phyloP scores from a whole-genome alignment of 2,888 invertebrate genomes.

The Chrysomela aeneicollis region DNA sequence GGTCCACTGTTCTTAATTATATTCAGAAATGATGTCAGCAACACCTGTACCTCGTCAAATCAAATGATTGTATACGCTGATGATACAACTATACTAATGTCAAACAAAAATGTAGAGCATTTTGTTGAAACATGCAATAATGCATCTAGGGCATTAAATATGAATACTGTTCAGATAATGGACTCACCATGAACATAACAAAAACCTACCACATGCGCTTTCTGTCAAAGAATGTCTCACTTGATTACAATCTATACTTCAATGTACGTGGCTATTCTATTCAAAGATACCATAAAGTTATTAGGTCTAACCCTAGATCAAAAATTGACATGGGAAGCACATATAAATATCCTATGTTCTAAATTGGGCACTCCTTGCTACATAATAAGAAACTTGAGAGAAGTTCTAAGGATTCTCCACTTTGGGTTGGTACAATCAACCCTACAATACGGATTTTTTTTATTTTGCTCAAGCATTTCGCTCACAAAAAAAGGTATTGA shows the following conservation, averaged over 20 bases:
- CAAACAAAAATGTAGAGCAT: slow-evolving; percentile 9
- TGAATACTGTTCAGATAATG: slow-evolving; percentile 11
- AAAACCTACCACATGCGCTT: slow-evolving; percentile 13
- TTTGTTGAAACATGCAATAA: slow-evolving; percentile 2
- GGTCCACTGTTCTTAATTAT: slow-evolving; percentile 13
- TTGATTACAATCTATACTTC: no score
- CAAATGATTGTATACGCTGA: slow-evolving; percentile 7
- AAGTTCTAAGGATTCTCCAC: background rate
- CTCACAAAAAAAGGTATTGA: slow-evolving; percentile 6
- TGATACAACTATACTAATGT: no score
- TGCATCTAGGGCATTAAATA: slow-evolving; percentile 1
- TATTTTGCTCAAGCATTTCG: slow-evolving; percentile 3
- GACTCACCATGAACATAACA: slow-evolving; percentile 3
- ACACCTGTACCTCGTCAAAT: slow-evolving; percentile 7
- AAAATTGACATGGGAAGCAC: no score
- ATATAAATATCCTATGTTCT: background rate
- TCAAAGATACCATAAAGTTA: background rate
- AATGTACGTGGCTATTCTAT: background rate
- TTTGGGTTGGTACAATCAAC: background rate
- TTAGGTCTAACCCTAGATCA: no score
- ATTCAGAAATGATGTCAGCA: slow-evolving; percentile 8
- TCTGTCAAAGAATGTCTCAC: no score
- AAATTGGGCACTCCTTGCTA: background rate
- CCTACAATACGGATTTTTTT: slow-evolving; percentile 12
- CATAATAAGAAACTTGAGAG: background rate